Base-by-base conservation (phyloP, 1,140 invertebrate species). In the Melipona quadrifasciata region DNA sequence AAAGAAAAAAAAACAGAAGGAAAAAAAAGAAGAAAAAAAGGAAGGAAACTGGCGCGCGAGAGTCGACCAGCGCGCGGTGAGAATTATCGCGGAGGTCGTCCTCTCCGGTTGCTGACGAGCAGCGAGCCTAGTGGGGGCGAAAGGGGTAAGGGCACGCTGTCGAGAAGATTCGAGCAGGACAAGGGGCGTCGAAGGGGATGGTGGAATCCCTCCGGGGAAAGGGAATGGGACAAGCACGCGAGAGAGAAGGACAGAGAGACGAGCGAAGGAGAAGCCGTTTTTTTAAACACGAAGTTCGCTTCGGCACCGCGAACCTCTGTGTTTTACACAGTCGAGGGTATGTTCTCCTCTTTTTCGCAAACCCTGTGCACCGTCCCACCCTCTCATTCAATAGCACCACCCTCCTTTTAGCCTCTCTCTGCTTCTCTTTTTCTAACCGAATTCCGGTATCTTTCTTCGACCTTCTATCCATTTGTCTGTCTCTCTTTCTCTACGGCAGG, bases 241-340 rank as follows among this genome's bases (percentile, higher is more conserved):
- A 47, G 16, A 53, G 64, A 34, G 68, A 86, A 34, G 24, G 58
- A 68, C 58, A 83, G 27, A 19, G 64, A 24, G 34, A 67, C 31
- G 31, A 74, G 47, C 31, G 70, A 34, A 0, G 27, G 64, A 11
- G 21, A 55, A 24, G 61, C 64, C 85, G 87, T 91, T 91, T 92
- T n/a, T 92, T 90, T 91, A 92, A 91, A 87, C 81, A 85, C 87
- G 85, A 87, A 78, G 39, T 68, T 80, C 80, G 86, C 85, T 89
- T 91, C 90, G 88, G 83, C 89, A 85, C 90, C 89, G 83, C 89
- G 82, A 89, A 87, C 89, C 78, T 87, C 90, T 92, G 90, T 91
- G 91, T 92, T 93, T 92, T 91, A 92, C 92, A 92, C 78, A 90
- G 92, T 91, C 83, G 89, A 92, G 90, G 87, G 91, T 92, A 85